Evolutionary conservation across 2,888 invertebrate species (phyloP), one percentile per base, ranked within the genome.

Genomic region (Diarsia mendica): DNA sequence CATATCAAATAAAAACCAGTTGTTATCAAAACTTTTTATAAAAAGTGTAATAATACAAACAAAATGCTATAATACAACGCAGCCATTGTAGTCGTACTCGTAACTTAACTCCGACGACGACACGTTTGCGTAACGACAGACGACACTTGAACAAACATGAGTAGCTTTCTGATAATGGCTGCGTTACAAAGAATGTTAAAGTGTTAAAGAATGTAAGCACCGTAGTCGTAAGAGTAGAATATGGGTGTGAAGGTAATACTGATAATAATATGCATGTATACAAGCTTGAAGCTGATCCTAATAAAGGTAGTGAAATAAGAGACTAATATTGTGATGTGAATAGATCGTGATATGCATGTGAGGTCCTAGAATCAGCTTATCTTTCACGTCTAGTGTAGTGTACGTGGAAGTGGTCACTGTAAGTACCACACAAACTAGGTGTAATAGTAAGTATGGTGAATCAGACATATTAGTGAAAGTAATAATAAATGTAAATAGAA

Each of bases 91-190:
- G 77, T 69, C 73, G 85, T 84, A 73, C 75, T 69, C 73, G 85
- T 79, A 83, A 86, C 70, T 61, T 74, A 77, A 81, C 28, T 58
- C 72, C 72, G 67, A 66, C 78, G 68, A 66, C 78, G 69, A 61
- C 72, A 77, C 69, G 82, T 77, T 83, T 72, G 79, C 83, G 82
- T 87, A 77, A 79, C 83, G 71, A 68, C 69, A 83, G 72, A 76
- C 79, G 78, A 84, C 87, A 87, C 84, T 87, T 87, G 87, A 76
- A 75, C 79, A 87, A 87, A 87, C 75, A 82, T 58, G 68, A 86
- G 75, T 79, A 71, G 69, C 79, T 83, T 80, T 77, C 76, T 74
- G 87, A 87, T 85, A 82, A 85, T 76, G 67, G 28, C 48, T 68
- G 63, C 49, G 53, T 75, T 83, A 48, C 64, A 44, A 55, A 71